phyloP scores from a whole-genome alignment of 1,140 invertebrate genomes.

The Achatina immaculata region DNA sequence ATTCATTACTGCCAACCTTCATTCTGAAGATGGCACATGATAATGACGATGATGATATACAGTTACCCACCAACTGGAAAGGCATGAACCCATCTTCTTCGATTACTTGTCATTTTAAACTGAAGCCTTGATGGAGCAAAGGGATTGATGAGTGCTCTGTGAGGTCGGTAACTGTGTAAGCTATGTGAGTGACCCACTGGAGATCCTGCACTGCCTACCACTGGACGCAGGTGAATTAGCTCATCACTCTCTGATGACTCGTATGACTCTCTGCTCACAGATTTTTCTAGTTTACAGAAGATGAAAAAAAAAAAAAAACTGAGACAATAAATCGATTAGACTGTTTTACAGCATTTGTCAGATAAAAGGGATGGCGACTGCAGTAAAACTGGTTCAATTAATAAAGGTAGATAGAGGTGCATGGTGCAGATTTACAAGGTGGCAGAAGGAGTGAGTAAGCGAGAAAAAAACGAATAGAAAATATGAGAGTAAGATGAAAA shows the following conservation, averaged over 20 bases:
- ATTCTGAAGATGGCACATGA: too few species aligned
- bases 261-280: conserved; percentile 44
- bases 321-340: too few species aligned
- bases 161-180: conserved; percentile 51
- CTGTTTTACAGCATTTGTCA: too few species aligned
- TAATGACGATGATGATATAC: too few species aligned
- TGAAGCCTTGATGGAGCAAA: conserved; percentile 97
- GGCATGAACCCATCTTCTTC: conserved; percentile 97
- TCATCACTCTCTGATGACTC: conserved; percentile 60
- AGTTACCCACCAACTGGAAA: conserved; percentile 89
- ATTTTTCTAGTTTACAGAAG: conserved; percentile 46
- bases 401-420: too few species aligned
- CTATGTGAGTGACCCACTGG: conserved; percentile 57
- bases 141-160: conserved; percentile 83
- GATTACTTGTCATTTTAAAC: conserved; percentile 95
- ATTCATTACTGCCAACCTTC: too few species aligned
- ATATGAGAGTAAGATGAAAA: too few species aligned
- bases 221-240: conserved; percentile 44
- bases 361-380: too few species aligned
- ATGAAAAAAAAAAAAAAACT: neutral
- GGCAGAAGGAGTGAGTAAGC: too few species aligned
- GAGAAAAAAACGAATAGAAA: too few species aligned
- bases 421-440: too few species aligned
- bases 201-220: conserved; percentile 66
- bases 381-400: too few species aligned